Evolutionary conservation across 2,888 invertebrate genomes (phyloP), one percentile per base, ranked within the genome.

Genomic region (Heliconius ethilla): DNA sequence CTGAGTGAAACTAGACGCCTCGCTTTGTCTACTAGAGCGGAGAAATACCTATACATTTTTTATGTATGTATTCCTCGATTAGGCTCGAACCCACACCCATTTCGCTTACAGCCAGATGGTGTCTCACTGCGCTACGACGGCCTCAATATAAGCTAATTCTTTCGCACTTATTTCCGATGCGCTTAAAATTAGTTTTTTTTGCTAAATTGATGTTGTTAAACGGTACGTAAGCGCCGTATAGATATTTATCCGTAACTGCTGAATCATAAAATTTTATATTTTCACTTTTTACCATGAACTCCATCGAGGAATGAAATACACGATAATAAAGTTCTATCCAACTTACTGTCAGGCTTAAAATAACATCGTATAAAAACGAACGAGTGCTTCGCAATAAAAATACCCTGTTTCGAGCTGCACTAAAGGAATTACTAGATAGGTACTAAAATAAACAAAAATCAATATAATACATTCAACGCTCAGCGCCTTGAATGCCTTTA

Each of bases 371-470:
- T 77, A 73, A 66, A 77, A 76, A 77, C 66, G 40, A 77, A 73
- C 72, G 27, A 73, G 66, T 66, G 37, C 55, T 69, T 59, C 67
- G 70, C 37, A 45, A 72, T 80, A 79, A 80, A 80, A 76, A 76
- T 76, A 80, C 69, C 55, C 72, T 27, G 45, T 72, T 78, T 72
- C 78, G 75, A 80, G 72, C 78, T 74, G 76, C 70, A 45, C 37
- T 78, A 72, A 63, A 80, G 66, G 37, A 67, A 80, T 63, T 70
- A 75, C 75, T 78, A 78, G 70, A 63, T 78, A 59, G 59, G 10
- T 59, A 67, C 67, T 69, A 79, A 80, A 80, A 79, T 70, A 78
- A 80, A 80, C 67, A 80, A 80, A 78, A 78, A 80, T 76, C 76
- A 62, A 78, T 79, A 76, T 79, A 78, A 79, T 75, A 76, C 76